Conservation (phyloP, 2,888 invertebrate genomes). For the Clitarchus hookeri region DNA sequence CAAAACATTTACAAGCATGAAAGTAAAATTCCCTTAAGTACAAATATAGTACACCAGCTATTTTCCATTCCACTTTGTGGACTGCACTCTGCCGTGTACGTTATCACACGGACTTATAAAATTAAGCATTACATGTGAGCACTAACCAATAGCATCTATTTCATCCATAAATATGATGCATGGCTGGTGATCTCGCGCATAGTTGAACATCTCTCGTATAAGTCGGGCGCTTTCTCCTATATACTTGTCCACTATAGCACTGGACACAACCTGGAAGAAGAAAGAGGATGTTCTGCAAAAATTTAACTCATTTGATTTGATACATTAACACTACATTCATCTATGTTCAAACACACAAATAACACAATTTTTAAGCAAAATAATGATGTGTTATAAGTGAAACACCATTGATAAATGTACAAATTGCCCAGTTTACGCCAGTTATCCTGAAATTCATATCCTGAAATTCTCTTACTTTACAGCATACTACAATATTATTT, state of each 20-base stretch:
- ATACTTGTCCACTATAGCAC: conserved; percentile 99
- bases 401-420: too few relatives aligned
- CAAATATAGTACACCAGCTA: not conserved
- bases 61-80: not conserved
- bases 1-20: not conserved
- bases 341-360: not conserved
- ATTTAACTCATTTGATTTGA: not conserved
- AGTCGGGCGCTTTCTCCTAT: conserved; percentile 98
- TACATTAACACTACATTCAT: not conserved
- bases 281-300: not conserved
- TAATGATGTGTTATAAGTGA: too few relatives aligned
- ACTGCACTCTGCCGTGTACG: not conserved
- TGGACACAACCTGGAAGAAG: conserved; percentile 81
- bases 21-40: not conserved
- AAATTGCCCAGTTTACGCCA: too few relatives aligned
- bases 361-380: too few relatives aligned
- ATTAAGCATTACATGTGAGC: not conserved
- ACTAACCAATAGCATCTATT: conserved; percentile 95
- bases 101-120: not conserved
- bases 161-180: conserved; percentile 99
- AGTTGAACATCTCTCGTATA: conserved; percentile 99
- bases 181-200: conserved; percentile 98
- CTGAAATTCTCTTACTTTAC: too few relatives aligned
- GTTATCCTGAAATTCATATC: too few relatives aligned
- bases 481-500: too few relatives aligned